A percentile compares a stretch with the other conserved stretches of the same genome.
These are phyloP conservation scores for Ceratosolen fusciceps DNA, from an alignment of 1,140 invertebrate genomes.

Conservation along the genomic window DNA sequence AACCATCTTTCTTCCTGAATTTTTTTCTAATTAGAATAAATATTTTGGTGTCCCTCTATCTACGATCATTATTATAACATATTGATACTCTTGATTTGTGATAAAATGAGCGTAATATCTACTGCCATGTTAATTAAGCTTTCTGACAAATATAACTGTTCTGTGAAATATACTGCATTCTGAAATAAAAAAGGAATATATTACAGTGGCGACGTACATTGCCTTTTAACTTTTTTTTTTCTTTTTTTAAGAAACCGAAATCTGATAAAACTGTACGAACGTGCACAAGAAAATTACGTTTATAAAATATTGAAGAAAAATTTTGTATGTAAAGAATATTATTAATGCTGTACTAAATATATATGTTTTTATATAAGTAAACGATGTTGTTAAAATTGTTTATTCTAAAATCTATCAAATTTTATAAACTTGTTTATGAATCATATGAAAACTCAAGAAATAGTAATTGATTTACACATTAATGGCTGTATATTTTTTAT, in stretches of 20 bases:
- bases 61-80: conserved; percentile 1
- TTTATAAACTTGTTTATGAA: neutral
- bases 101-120: conserved; percentile 10
- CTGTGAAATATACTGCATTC: conserved; percentile 15
- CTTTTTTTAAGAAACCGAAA: conserved; percentile 6
- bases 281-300: neutral
- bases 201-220: conserved; percentile 10
- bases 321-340: neutral
- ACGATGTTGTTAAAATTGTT: neutral
- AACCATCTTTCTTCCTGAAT: conserved; percentile 9
- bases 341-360: neutral
- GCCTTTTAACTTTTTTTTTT: too few relatives aligned
- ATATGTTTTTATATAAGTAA: neutral
- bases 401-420: neutral
- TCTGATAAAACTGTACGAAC: neutral
- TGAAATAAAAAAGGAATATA: conserved; percentile 27
- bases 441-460: neutral
- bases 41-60: neutral
- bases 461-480: too few relatives aligned
- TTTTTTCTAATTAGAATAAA: conserved; percentile 22
- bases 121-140: conserved; percentile 18
- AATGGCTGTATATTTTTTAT: too few relatives aligned
- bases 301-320: neutral
- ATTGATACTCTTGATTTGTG: conserved; percentile 11
- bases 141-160: conserved; percentile 22